Percentiles rank a stretch among this genome's conserved stretches.
Evolutionary conservation across 1,140 invertebrate genomes (phyloP).

Genomic region (Himalopsyche phryganea): DNA sequence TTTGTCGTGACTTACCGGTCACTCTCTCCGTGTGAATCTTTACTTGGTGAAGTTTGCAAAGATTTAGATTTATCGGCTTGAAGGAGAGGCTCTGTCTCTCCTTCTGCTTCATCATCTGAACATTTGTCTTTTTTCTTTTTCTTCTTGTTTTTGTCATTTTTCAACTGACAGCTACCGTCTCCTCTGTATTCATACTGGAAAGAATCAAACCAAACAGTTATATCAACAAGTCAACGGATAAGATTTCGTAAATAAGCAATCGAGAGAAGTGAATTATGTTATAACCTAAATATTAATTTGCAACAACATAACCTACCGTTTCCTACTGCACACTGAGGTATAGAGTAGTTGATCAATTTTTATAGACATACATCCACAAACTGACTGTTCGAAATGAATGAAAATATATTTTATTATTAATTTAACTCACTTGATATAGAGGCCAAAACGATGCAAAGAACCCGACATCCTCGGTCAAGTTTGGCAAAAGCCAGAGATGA

Average conservation of each 20-base stretch:
- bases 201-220: background rate
- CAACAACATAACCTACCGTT: too few species aligned
- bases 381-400: too few species aligned
- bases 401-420: too few species aligned
- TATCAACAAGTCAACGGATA: too few species aligned
- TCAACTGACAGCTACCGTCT: conserved; percentile 44
- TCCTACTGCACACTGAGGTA: too few species aligned
- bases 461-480: conserved; percentile 97
- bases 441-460: conserved; percentile 99
- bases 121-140: conserved; percentile 78
- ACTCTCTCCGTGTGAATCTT: conserved; percentile 17
- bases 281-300: too few species aligned
- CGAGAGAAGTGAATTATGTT: too few species aligned
- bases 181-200: conserved; percentile 75
- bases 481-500: conserved; percentile 96
- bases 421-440: conserved; percentile 75
- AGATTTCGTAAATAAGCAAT: too few species aligned
- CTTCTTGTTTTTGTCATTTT: conserved; percentile 60
- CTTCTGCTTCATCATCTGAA: conserved; percentile 65
- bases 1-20: conserved; percentile 12
- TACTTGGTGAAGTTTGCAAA: conserved; percentile 8
- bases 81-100: conserved; percentile 42
- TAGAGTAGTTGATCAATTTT: too few species aligned
- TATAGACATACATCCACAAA: too few species aligned
- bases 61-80: background rate